These are phyloP conservation scores for Rhogogaster chlorosoma DNA, from an alignment of 2,888 invertebrate species.

Conservation along the genomic window DNA sequence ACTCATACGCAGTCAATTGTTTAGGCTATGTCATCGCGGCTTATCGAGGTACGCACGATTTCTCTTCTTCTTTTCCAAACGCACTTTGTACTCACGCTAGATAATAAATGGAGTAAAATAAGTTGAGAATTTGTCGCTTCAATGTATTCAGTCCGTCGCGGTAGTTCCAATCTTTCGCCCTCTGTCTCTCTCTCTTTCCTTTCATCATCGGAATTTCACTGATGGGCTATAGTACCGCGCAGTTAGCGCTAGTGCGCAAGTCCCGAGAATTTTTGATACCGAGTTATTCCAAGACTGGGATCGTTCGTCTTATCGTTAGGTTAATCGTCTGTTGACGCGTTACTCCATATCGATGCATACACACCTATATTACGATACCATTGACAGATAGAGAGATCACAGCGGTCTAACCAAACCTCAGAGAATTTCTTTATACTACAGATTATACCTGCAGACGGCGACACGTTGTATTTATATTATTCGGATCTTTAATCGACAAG, in stretches of 20 bases:
- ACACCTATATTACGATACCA: not conserved
- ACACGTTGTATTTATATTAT: not conserved
- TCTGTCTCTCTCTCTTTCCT: not conserved
- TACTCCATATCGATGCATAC: not conserved
- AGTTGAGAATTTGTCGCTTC: not conserved
- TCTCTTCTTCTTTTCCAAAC: not conserved
- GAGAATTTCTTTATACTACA: not conserved
- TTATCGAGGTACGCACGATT: not conserved
- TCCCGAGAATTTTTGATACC: not conserved
- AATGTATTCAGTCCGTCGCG: not conserved
- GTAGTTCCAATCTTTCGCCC: not conserved
- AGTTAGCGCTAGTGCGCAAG: not conserved
- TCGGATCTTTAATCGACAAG: not conserved
- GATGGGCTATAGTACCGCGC: not conserved
- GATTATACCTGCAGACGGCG: not conserved
- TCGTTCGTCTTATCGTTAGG: constrained; percentile 21
- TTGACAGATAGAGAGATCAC: not conserved
- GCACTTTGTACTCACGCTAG: not conserved
- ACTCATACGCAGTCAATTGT: not conserved
- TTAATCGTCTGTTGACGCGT: not conserved
- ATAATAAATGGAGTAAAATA: not conserved
- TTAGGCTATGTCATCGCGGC: not conserved
- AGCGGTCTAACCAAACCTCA: not conserved
- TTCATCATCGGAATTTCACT: not conserved
- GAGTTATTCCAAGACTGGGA: not conserved